These are phyloP conservation scores for Malaclemys terrapin DNA, from an alignment of 2,113 vertebrate genomes.

Conservation along the genomic window DNA sequence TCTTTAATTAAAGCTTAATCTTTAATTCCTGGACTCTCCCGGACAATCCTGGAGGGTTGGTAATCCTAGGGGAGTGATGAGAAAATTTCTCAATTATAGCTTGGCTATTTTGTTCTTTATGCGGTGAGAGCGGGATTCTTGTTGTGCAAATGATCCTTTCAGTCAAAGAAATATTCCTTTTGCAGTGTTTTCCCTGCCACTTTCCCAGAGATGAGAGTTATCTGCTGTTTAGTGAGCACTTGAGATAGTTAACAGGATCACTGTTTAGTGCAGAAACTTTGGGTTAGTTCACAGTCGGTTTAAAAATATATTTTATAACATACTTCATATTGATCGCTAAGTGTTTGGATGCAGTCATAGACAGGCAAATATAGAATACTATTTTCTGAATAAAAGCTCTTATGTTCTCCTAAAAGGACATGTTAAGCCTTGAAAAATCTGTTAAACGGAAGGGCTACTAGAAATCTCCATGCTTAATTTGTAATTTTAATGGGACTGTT, in stretches of 20 bases:
- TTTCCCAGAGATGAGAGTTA: background rate
- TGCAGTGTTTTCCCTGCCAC: background rate
- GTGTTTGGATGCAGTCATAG: background rate
- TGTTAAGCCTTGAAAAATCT: background rate
- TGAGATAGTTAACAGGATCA: background rate
- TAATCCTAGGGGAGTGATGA: no score
- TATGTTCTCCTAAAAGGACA: background rate
- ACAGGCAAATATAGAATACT: conserved; percentile 28
- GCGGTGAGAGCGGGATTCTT: background rate
- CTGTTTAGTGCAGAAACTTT: conserved; percentile 17
- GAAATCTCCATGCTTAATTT: background rate
- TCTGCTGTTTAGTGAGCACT: background rate
- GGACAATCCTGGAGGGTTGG: no score
- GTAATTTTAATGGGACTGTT: background rate
- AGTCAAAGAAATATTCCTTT: background rate
- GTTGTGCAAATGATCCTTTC: conserved; percentile 7
- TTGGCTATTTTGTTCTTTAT: conserved; percentile 11
- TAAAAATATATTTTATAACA: background rate
- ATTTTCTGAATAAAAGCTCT: background rate
- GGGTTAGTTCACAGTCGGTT: background rate
- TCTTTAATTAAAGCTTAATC: no score
- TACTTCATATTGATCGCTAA: background rate
- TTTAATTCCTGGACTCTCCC: no score
- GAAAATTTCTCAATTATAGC: background rate
- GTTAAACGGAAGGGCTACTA: background rate